phyloP scores from a whole-genome alignment of 1,140 invertebrate genomes.

The Neodiprion pinetum region DNA sequence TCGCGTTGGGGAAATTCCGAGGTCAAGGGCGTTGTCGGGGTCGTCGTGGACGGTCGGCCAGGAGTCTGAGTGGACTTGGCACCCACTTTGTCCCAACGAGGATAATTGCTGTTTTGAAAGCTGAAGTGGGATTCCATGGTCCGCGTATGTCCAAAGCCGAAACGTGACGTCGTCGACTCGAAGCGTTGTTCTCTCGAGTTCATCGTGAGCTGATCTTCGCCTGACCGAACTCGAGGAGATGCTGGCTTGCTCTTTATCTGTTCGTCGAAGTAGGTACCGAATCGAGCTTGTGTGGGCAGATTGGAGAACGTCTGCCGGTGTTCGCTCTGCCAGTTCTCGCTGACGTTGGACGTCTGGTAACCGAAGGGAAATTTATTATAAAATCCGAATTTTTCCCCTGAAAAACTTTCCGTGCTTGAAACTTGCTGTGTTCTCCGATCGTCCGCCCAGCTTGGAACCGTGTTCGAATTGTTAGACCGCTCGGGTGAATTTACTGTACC shows the following conservation, averaged over 20 bases:
- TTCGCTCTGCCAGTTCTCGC: too few relatives aligned
- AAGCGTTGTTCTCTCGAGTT: neutral
- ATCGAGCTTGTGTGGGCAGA: too few relatives aligned
- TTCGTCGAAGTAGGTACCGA: too few relatives aligned
- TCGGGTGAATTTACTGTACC: neutral
- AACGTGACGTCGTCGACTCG: neutral
- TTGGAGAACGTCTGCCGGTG: too few relatives aligned
- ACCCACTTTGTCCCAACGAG: neutral
- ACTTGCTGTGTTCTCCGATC: too few relatives aligned
- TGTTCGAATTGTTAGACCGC: neutral
- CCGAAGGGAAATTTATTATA: too few relatives aligned
- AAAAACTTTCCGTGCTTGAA: too few relatives aligned
- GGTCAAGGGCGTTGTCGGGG: constrained; percentile 34
- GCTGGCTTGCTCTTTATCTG: neutral
- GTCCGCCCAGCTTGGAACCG: too few relatives aligned
- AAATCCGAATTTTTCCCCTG: too few relatives aligned
- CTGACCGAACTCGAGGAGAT: neutral
- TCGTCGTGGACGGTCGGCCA: neutral
- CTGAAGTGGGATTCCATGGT: neutral
- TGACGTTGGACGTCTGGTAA: too few relatives aligned
- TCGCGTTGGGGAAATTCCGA: constrained; percentile 34
- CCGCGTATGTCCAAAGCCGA: neutral
- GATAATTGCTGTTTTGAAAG: neutral
- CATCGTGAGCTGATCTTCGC: neutral
- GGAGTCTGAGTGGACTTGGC: neutral